Percentiles rank a stretch among this genome's conserved stretches.
These are phyloP conservation scores for Centruroides sculpturatus DNA, from an alignment of 1,140 invertebrate genomes.

Conservation along the genomic window DNA sequence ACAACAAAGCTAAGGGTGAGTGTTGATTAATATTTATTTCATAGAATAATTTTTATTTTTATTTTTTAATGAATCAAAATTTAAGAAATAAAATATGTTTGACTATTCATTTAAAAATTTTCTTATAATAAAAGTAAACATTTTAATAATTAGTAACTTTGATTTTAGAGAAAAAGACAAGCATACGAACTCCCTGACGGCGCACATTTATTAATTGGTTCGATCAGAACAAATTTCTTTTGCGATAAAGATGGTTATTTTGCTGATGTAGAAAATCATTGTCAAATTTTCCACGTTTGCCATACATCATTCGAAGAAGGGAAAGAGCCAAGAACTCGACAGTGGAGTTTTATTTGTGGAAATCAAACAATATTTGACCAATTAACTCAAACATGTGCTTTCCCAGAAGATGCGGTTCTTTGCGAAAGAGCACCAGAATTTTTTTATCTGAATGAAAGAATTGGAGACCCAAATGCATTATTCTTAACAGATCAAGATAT, in stretches of 20 bases:
- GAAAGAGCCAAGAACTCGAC: slow-evolving; percentile 24
- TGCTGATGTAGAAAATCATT: slow-evolving; percentile 29
- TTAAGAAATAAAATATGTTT: no score
- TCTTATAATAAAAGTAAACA: no score
- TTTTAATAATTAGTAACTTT: neutral
- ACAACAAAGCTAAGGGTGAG: no score
- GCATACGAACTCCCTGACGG: slow-evolving; percentile 20
- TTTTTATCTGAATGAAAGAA: slow-evolving; percentile 22
- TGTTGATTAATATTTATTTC: no score
- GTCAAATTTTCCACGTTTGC: slow-evolving; percentile 29
- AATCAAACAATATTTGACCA: slow-evolving; percentile 74
- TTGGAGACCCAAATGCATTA: slow-evolving; percentile 16
- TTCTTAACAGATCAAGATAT: slow-evolving; percentile 18
- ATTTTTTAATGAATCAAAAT: no score
- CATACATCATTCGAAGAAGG: slow-evolving; percentile 33
- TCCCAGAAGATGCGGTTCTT: slow-evolving; percentile 22
- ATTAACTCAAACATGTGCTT: slow-evolving; percentile 37
- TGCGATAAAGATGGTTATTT: slow-evolving; percentile 28
- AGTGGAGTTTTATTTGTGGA: slow-evolving; percentile 74
- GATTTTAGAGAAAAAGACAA: slow-evolving; percentile 3
- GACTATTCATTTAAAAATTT: no score
- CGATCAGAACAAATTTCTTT: slow-evolving; percentile 20
- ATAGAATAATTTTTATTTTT: no score
- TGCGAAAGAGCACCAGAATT: slow-evolving; percentile 24
- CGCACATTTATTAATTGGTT: slow-evolving; percentile 16